Percentiles rank a stretch among this genome's conserved stretches.
phyloP scores from a whole-genome alignment of 2,888 invertebrate species.

The Scrobipalpa costella region DNA sequence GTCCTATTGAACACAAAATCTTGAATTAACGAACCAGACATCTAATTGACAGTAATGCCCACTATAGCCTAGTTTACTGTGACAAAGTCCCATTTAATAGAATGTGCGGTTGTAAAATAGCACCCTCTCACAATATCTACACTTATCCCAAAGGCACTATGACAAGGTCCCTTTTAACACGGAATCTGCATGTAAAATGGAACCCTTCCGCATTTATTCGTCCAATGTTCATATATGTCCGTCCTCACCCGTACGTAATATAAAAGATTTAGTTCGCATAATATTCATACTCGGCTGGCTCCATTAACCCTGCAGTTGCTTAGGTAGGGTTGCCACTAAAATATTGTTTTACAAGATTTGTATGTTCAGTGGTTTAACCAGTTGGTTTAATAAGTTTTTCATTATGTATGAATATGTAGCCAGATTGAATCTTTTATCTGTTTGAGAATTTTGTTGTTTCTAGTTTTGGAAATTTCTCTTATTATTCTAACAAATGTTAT shows the following conservation, averaged over 20 bases:
- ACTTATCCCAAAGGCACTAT: slow-evolving; percentile 16
- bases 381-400: too few species aligned
- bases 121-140: slow-evolving; percentile 1
- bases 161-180: slow-evolving; percentile 28
- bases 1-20: too few species aligned
- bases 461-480: too few species aligned
- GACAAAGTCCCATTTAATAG: neutral
- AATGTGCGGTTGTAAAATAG: slow-evolving; percentile 4
- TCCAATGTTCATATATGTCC: slow-evolving; percentile 36
- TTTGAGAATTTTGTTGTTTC: too few species aligned
- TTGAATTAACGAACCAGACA: too few species aligned
- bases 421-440: too few species aligned
- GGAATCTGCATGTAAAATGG: slow-evolving; percentile 27
- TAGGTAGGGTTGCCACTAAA: slow-evolving; percentile 42
- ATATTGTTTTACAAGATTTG: slow-evolving; percentile 24
- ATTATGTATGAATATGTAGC: too few species aligned
- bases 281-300: slow-evolving; percentile 55
- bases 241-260: slow-evolving; percentile 42
- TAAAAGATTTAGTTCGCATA: slow-evolving; percentile 63
- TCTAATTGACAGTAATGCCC: too few species aligned
- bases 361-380: too few species aligned
- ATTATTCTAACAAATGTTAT: too few species aligned
- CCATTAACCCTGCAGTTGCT: slow-evolving; percentile 52
- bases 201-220: slow-evolving; percentile 23
- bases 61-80: neutral